Conservation (phyloP, 1,140 invertebrate genomes). For the Platyura marginata region DNA sequence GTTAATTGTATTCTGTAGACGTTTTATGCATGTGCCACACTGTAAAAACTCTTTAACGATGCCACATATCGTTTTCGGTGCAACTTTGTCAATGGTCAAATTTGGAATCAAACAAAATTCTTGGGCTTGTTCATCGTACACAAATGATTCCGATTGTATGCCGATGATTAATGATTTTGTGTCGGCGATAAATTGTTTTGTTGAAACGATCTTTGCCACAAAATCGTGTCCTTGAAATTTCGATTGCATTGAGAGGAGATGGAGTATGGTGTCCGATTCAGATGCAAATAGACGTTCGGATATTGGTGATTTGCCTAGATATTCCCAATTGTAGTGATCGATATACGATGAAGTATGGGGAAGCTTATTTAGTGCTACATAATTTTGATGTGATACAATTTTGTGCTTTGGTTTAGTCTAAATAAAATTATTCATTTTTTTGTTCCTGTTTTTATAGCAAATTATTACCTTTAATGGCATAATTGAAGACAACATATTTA, state of each 20-base stretch:
- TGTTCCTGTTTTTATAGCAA: no score
- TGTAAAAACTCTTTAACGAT: slow-evolving; percentile 12
- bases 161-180: slow-evolving; percentile 25
- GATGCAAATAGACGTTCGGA: background rate
- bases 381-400: no score
- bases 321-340: background rate
- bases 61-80: slow-evolving; percentile 10
- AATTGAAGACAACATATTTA: no score
- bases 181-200: slow-evolving; percentile 20
- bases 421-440: no score
- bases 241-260: background rate
- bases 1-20: slow-evolving; percentile 7
- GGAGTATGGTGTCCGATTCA: background rate
- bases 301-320: slow-evolving; percentile 1
- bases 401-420: no score
- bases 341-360: no score
- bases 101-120: slow-evolving; percentile 7
- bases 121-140: slow-evolving; percentile 1
- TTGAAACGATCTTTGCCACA: slow-evolving; percentile 12
- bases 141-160: slow-evolving; percentile 28
- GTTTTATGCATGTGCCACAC: slow-evolving; percentile 12
- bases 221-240: background rate
- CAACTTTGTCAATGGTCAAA: slow-evolving; percentile 8
- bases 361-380: no score
- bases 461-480: no score